A percentile compares a stretch with the other conserved stretches of the same genome.
Conservation (phyloP, 2,888 invertebrate genomes). For the Didymodactylos carnosus region DNA sequence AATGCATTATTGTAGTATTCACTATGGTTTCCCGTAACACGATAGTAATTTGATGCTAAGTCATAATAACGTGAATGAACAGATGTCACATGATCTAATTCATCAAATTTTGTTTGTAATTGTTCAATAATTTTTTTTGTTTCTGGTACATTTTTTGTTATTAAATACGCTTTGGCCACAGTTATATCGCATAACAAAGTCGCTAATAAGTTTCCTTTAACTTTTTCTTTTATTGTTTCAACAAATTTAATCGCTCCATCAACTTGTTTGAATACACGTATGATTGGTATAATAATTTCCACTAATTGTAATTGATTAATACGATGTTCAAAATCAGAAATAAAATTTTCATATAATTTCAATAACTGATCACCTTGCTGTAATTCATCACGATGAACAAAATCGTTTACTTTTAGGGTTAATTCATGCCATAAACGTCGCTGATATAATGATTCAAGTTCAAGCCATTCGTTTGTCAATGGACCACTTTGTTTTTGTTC, state of each 20-base stretch:
- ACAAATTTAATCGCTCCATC: not conserved
- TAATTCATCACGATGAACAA: conserved; percentile 2
- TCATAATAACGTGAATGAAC: conserved; percentile 85
- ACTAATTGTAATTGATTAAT: conserved; percentile 9
- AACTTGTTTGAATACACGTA: not conserved
- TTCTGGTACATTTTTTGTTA: conserved; percentile 2
- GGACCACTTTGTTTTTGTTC: conserved; percentile 4
- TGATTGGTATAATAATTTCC: conserved; percentile 8
- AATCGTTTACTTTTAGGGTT: not conserved
- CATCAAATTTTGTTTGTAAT: not conserved
- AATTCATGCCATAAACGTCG: conserved; percentile 21
- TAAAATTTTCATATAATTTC: conserved; percentile 5
- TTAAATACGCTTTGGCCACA: not conserved
- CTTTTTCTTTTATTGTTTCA: conserved; percentile 3
- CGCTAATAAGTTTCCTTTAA: conserved; percentile 1
- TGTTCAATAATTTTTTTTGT: conserved; percentile 5
- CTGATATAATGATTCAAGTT: conserved; percentile 2
- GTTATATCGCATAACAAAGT: not conserved
- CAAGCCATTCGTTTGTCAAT: conserved; percentile 2
- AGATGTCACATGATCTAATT: not conserved
- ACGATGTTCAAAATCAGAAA: conserved; percentile 10
- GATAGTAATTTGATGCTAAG: conserved; percentile 71
- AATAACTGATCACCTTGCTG: not conserved
- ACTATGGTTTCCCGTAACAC: conserved; percentile 43
- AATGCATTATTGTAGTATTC: conserved; percentile 85